Evolutionary conservation across 2,113 vertebrate genomes (phyloP), one percentile per base, ranked within the genome.

Genomic region (Melanerpes formicivorus): DNA sequence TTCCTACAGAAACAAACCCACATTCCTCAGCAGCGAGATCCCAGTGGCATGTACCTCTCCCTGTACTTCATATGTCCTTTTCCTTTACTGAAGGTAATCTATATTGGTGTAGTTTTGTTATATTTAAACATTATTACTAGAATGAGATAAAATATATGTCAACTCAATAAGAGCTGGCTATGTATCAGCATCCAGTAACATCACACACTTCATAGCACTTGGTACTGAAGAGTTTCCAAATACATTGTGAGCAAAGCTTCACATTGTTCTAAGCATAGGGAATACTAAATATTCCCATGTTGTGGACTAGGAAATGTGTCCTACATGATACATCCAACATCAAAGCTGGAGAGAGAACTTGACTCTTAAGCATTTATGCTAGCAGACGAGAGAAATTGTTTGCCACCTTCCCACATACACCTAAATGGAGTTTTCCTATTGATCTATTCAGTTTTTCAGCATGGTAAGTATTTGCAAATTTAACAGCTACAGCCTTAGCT

Each of bases 271-370:
- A 56, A 80, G 27, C 17, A 15, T 2, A 90, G n/a, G 15, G 11
- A 83, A 64, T 59, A 14, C 7, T 32, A 2, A n/a, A n/a, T 7
- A 34, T 17, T 79, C 16, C 67, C 12, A 26, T 23, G 3, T 56
- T 12, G 55, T 2, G 15, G 54, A 4, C 26, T 44, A 13, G 32
- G 40, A 87, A 76, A 80, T 0, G 0, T 1, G 0, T 71, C 14
- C 23, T 46, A 23, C 0, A 0, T 14, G 27, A 50, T n/a, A 23
- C 1, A 8, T 40, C 34, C 55, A 80, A 21, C 1, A 2, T 18
- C 56, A 92, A 71, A 83, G 26, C 48, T 65, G n/a, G 54, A 62
- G 86, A 55, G 16, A 82, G 10, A 83, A 21, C 22, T 42, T 22
- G 13, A 67, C 30, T 56, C 25, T 25, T 34, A 59, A 18, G 18